Base-by-base conservation (phyloP, 35 echinoderm and acorn worm genomes). In the Anneissia japonica region DNA sequence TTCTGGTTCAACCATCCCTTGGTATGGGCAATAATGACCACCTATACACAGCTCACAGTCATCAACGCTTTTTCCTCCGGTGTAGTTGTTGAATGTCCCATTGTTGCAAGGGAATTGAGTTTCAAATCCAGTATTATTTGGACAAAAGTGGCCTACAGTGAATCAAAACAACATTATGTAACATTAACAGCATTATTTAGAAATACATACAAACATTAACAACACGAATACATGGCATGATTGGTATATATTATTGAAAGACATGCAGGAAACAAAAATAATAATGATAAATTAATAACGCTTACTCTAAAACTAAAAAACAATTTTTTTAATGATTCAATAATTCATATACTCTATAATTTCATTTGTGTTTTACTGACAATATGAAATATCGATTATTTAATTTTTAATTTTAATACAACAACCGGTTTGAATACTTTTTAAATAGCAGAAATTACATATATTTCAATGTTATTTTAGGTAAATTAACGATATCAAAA, bases 71-170 rank as follows among this genome's bases (percentile, higher is more conserved):
- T 40, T 55, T 19, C 95, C 87, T 2, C 72, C 79, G 3, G 95
- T 98, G 34, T 83, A 45, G 75, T 94, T 98, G 86, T 98, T 98
- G 83, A 55, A 98, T 12, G 95, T 98, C 30, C 95, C 95, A 81
- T 98, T 98, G 82, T 93, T 98, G 73, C 95, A 98, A 3, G 95
- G 95, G 30, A 91, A 89, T 84, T 98, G 89, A 46, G 83, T 31
- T 29, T 85, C 91, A 89, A 98, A 98, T 80, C 93, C 91, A 0
- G 95, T 98, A 84, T 98, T 98, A 4, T 91, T 85, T 17, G 91
- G 95, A 73, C 95, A 98, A 87, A 98, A 98, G 83, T 98, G 92
- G 51, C 95, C 95, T 91, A 78, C 17, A 64, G 19, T n/a, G n/a
- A n/a, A n/a, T n/a, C n/a, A n/a, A n/a, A n/a, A n/a, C n/a, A n/a